Evolutionary conservation across 2,797 vertebrate genomes (phyloP), one percentile per base, ranked within the genome.

Genomic region (Limnodromus scolopaceus): DNA sequence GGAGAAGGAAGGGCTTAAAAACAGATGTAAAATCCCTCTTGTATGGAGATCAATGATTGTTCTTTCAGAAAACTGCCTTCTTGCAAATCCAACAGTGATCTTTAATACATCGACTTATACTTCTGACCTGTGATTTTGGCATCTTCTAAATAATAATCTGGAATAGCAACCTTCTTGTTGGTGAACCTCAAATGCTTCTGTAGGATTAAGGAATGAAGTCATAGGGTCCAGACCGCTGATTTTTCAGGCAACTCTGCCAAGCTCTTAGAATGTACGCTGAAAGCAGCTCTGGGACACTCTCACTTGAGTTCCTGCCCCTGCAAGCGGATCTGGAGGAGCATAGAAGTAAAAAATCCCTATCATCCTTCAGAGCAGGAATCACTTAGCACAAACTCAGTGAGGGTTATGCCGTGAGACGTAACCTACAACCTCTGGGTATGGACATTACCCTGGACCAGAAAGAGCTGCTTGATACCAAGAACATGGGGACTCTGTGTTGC

Each of bases 91-190:
- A 79, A 13, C 43, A 43, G 32, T 54, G 11, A 54, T 76, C 22
- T 72, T 76, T 54, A 71, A 75, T 53, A 43, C 10, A 24, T 13
- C 48, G n/a, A 30, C 7, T 78, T 89, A 17, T 7, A 79, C 32
- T 79, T 82, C 11, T 79, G 38, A 81, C 32, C 39, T 84, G 49
- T 57, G 36, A 84, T 68, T 92, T 88, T 70, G 75, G 20, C 32
- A 76, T 78, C 65, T 93, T 81, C 74, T 65, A 49, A 91, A 78
- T 27, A 86, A 46, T 71, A 57, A 71, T 53, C 57, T 93, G 74
- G 32, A 84, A 61, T 15, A 81, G 10, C 14, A 65, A 1, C 12
- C 28, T 60, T 77, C 32, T 32, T 75, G 10, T 69, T 95, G 83
- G 34, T 2, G 1, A 41, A 27, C 36, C 34, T 86, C 19, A 81